phyloP scores from a whole-genome alignment of 2,113 vertebrate genomes.

The Mirounga angustirostris region DNA sequence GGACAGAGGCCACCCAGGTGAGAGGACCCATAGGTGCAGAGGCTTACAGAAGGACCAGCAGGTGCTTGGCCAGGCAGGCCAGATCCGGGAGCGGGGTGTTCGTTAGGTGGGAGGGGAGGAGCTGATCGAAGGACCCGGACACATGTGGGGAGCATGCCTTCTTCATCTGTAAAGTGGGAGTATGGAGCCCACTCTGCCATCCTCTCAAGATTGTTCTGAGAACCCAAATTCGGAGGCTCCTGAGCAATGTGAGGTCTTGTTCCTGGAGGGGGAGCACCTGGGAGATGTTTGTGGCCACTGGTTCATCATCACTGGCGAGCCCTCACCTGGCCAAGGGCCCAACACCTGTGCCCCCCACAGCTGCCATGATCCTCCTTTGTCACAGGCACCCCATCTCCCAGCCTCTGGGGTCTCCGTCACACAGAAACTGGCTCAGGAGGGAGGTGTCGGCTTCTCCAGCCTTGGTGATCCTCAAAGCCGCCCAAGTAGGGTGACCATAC shows the following conservation, averaged over 20 bases:
- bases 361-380: not conserved
- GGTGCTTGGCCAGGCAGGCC: not conserved
- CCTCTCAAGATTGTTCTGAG: not conserved
- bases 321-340: not conserved
- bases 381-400: not conserved
- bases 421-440: not conserved
- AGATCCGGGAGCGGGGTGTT: rapidly evolving
- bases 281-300: not conserved
- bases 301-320: not conserved
- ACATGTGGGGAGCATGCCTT: too few relatives aligned
- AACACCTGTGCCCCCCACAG: rapidly evolving
- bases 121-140: rapidly evolving
- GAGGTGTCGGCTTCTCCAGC: not conserved
- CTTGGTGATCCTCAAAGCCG: not conserved
- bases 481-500: rapidly evolving
- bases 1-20: rapidly evolving
- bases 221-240: not conserved
- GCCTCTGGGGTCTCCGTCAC: not conserved
- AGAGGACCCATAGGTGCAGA: not conserved
- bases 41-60: not conserved
- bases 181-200: too few relatives aligned
- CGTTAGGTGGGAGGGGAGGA: not conserved
- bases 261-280: not conserved
- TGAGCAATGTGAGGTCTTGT: not conserved
- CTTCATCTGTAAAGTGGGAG: not conserved